Conservation (phyloP, 2,113 vertebrate species). For the Alligator sinensis region DNA sequence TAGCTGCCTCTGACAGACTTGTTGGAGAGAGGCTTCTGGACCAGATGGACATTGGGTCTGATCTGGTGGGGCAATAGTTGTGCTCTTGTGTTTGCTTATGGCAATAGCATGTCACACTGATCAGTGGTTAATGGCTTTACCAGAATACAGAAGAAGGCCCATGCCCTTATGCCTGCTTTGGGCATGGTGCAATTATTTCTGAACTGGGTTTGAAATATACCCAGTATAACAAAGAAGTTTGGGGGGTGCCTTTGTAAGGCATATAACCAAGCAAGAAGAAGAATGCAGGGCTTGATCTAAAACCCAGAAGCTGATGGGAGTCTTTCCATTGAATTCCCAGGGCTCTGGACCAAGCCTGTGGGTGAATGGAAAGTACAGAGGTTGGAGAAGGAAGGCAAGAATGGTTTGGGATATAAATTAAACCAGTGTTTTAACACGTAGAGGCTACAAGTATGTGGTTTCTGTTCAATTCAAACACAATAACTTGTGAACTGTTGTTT, state of each 20-base stretch:
- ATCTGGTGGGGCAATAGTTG: neutral
- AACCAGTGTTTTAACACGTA: fast-evolving
- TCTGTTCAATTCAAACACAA: too few relatives aligned
- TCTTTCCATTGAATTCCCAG: neutral
- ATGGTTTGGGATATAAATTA: neutral
- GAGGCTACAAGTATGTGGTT: too few relatives aligned
- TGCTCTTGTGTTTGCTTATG: neutral
- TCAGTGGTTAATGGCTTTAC: fast-evolving
- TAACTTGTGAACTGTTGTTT: neutral
- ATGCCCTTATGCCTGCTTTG: neutral
- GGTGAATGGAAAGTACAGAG: neutral
- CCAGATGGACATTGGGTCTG: neutral
- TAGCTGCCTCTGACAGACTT: neutral
- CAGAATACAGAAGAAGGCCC: neutral
- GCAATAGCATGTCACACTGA: neutral
- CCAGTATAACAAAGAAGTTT: neutral
- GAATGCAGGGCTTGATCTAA: neutral
- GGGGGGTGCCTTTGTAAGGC: fast-evolving
- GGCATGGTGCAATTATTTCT: neutral
- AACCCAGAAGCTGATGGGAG: neutral
- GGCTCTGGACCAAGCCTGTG: neutral
- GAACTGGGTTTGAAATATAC: fast-evolving
- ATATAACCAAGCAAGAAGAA: neutral
- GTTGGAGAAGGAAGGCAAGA: neutral
- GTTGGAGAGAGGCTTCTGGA: neutral